Evolutionary conservation across 2,888 invertebrate genomes (phyloP).

Genomic region (Dascillus cervinus): DNA sequence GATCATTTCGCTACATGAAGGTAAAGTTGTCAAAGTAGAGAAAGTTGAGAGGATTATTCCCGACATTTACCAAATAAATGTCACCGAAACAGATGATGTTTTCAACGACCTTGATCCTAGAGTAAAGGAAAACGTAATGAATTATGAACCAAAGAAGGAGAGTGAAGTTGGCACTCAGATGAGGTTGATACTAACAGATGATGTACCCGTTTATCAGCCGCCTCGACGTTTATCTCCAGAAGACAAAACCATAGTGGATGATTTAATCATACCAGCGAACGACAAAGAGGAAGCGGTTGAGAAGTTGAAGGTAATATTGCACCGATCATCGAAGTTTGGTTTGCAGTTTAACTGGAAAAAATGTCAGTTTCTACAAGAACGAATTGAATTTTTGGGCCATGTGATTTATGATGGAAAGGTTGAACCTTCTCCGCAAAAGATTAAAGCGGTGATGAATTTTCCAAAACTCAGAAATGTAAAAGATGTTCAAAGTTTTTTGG

Average conservation of each 20-base stretch:
- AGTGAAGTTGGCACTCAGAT: slow-evolving; percentile 22
- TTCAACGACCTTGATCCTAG: background rate
- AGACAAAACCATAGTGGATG: no score
- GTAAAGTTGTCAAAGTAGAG: slow-evolving; percentile 4
- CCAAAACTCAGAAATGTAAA: no score
- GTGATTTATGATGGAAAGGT: no score
- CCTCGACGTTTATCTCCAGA: slow-evolving; percentile 23
- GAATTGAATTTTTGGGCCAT: no score
- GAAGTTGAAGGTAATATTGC: slow-evolving; percentile 22
- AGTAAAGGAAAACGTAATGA: slow-evolving; percentile 13
- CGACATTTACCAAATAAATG: no score
- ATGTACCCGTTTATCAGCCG: slow-evolving; percentile 22
- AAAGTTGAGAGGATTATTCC: no score
- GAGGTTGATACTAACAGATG: slow-evolving; percentile 26
- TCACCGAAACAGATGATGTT: background rate
- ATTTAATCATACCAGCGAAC: slow-evolving; percentile 15
- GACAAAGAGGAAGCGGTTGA: slow-evolving; percentile 20
- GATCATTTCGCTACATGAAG: background rate
- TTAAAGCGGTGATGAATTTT: no score
- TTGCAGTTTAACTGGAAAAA: slow-evolving; percentile 30
- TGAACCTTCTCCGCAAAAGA: no score
- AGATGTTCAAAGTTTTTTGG: no score
- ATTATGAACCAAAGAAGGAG: slow-evolving; percentile 19
- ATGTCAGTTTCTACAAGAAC: no score
- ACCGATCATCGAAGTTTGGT: slow-evolving; percentile 22